These are phyloP conservation scores for Eutolmus rufibarbis DNA, from an alignment of 2,888 invertebrate genomes.

Conservation along the genomic window DNA sequence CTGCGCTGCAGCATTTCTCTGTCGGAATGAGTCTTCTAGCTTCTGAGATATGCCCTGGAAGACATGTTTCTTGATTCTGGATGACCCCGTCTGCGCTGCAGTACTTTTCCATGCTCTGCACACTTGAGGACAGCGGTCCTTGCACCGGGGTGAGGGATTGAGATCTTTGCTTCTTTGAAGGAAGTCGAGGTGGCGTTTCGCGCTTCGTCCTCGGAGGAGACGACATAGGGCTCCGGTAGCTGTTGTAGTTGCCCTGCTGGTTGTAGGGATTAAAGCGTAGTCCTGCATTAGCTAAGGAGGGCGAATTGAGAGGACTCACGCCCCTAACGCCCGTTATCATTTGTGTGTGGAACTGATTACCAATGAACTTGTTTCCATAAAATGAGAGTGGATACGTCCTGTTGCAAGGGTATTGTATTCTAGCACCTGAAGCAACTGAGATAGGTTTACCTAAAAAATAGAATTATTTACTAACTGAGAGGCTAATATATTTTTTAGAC, in stretches of 20 bases:
- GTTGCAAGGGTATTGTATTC: constrained; percentile 85
- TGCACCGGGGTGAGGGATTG: constrained; percentile 77
- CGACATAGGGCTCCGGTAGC: constrained; percentile 64
- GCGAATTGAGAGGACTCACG: constrained; percentile 60
- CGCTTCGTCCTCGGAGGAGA: constrained; percentile 67
- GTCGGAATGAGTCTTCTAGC: constrained; percentile 39
- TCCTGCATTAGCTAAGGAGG: constrained; percentile 61
- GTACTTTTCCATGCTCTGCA: constrained; percentile 66
- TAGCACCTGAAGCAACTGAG: constrained; percentile 86
- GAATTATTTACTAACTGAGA: background rate
- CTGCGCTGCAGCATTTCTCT: constrained; percentile 73
- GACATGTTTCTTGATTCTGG: constrained; percentile 58
- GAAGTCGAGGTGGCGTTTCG: constrained; percentile 64
- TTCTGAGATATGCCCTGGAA: constrained; percentile 49
- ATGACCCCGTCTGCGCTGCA: constrained; percentile 76
- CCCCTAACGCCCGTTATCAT: constrained; percentile 62
- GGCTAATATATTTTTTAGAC: background rate
- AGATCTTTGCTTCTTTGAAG: constrained; percentile 76
- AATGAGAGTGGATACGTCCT: constrained; percentile 80
- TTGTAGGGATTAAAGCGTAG: constrained; percentile 58
- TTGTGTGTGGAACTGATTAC: constrained; percentile 60
- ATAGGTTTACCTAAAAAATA: constrained; percentile 85
- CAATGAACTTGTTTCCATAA: constrained; percentile 70
- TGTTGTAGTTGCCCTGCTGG: constrained; percentile 53
- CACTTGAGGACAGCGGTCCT: constrained; percentile 53